Evolutionary conservation across 1,140 invertebrate species (phyloP).

Genomic region (Halesus radiatus): DNA sequence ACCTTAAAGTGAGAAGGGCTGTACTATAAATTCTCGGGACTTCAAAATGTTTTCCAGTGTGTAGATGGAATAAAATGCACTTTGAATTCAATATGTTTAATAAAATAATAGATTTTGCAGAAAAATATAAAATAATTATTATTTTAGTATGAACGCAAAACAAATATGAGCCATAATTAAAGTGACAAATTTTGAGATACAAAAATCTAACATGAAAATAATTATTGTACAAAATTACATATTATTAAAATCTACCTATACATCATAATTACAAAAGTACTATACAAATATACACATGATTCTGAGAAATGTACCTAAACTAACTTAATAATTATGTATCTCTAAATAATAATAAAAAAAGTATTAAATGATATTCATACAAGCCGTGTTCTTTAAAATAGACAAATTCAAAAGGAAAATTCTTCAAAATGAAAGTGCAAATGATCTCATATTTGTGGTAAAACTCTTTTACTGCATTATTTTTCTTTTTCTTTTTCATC

Average conservation of each 20-base stretch:
- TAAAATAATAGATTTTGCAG: background rate
- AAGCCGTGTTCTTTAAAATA: slow-evolving; percentile 22
- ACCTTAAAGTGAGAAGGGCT: no score
- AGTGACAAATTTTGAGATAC: no score
- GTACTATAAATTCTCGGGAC: no score
- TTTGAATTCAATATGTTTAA: slow-evolving; percentile 7
- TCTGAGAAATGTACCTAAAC: slow-evolving; percentile 38
- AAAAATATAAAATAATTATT: no score
- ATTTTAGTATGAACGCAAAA: no score
- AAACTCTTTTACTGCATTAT: no score
- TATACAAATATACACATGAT: slow-evolving; percentile 35
- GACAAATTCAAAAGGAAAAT: background rate
- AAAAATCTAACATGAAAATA: background rate
- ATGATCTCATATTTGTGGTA: no score
- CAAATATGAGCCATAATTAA: no score
- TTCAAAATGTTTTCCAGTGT: background rate
- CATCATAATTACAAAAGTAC: background rate
- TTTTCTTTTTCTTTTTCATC: no score
- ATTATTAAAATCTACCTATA: slow-evolving; percentile 16
- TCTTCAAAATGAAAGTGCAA: no score
- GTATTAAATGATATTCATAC: background rate
- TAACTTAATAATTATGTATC: background rate
- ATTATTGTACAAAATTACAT: background rate
- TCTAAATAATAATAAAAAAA: no score
- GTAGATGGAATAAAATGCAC: background rate